Base-by-base conservation (phyloP, 1,140 invertebrate genomes). In the Eufriesea mexicana region DNA sequence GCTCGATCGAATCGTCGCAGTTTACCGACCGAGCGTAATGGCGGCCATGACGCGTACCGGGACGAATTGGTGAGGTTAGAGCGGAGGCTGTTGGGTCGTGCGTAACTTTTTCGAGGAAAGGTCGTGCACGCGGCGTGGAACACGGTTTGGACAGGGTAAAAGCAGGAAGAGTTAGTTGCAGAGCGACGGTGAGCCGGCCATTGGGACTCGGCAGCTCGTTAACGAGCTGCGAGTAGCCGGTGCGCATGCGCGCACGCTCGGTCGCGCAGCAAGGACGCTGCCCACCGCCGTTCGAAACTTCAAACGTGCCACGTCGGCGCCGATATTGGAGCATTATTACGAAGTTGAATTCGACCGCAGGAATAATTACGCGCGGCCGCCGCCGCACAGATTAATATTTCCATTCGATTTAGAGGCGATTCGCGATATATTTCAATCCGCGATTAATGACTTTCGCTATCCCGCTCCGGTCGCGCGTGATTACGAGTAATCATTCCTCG, bases 261-360 rank as follows among this genome's bases (percentile, higher is more conserved):
- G 45, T 83, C 80, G 83, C 81, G 82, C 84, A 55, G 14, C 23
- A 74, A 28, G 59, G n/a, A 71, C 76, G 61, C 28, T 28, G 1
- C 2, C 64, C 28, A 9, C 66, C 12, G 51, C 47, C 59, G 78
- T 23, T 57, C 70, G 62, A 62, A 75, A 81, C 78, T 84, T 81
- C 83, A 74, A 75, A 81, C 78, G 55, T 47, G 14, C 51, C 62
- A 73, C 77, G 81, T 70, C 83, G 79, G 84, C 80, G 79, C 83
- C 89, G 77, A 90, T 91, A 92, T 91, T 91, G 87, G 85, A 91
- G 88, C 87, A 90, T 91, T 91, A 92, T 92, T 91, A 91, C 86
- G 87, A 90, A 85, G 86, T 89, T 86, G 84, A 81, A 79, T 61
- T 73, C 59, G 81, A 84, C 87, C 87, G 81, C 90, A 89, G 89